Evolutionary conservation across 2,888 invertebrate species (phyloP), one percentile per base, ranked within the genome.

Genomic region (Pterobdella sp.): DNA sequence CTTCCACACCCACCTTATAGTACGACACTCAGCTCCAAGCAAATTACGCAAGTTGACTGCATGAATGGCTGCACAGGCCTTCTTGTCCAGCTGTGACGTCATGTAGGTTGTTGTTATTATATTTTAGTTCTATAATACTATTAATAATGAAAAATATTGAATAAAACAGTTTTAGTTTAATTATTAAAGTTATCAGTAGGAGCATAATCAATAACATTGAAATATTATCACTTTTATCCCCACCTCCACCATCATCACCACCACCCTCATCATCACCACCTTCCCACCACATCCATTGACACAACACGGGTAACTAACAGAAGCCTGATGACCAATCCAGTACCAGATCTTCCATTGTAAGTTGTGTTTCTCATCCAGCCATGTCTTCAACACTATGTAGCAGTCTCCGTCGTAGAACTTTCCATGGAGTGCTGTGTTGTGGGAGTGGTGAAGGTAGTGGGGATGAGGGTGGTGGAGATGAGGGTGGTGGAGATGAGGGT

Each of bases 341-440:
- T 96, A 99, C 86, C 90, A 98, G 80, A 99, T 99, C 79, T 93
- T 90, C 94, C 97, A 97, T 73, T 88, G 88, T 4, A 96, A 85
- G 73, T 91, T 90, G 18, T 92, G 84, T 18, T 81, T 81, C 71
- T 92, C 92, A 81, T 94, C 94, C 56, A 90, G 84, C 56, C 86
- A 87, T 0, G 96, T 96, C 84, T 94, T 93, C 74, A 97, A 85
- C 66, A 99, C 88, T 79, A 99, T 96, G 84, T 99, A 99, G 84
- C 97, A 97, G 84, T 99, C 98, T 3, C 93, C 97, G 85, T 97
- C 95, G 82, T 96, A 99, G 85, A 99, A 98, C 84, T 96, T 96
- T 1, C 97, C 97, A 82, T 94, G 91, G 0, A 93, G 90, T 4
- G 90, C 93, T 87, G 77, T 22, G 32, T 3, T 7, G n/a, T 4